Percentiles rank a stretch among this genome's conserved stretches.
Evolutionary conservation across 2,797 vertebrate genomes (phyloP).

Genomic region (Poeciliopsis turneri): DNA sequence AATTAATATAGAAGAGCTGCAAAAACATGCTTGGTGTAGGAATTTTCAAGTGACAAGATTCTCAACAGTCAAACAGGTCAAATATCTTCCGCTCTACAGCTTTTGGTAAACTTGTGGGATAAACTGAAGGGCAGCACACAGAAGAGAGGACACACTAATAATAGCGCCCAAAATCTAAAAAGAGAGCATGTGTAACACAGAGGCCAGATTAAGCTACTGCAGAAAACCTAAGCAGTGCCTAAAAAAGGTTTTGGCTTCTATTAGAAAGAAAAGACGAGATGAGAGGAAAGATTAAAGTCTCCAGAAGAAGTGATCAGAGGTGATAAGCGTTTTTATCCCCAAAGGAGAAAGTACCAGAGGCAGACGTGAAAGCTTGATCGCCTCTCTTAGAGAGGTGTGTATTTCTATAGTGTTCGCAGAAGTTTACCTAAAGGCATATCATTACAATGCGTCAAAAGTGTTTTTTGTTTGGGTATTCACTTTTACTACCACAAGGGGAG

Average conservation of each 20-base stretch:
- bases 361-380: neutral
- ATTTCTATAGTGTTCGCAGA: neutral
- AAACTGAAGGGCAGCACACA: neutral
- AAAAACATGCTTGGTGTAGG: neutral
- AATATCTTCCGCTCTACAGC: neutral
- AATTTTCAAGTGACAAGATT: slow-evolving; percentile 10
- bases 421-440: neutral
- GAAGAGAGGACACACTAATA: neutral
- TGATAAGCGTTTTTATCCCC: neutral
- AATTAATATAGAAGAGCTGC: neutral
- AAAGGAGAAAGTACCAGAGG: neutral
- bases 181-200: neutral
- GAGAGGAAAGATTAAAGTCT: too few relatives aligned
- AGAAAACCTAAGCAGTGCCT: neutral
- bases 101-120: neutral
- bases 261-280: neutral
- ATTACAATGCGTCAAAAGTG: neutral
- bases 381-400: neutral
- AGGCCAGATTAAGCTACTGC: neutral
- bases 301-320: neutral
- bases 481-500: neutral
- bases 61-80: neutral
- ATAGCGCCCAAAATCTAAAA: neutral
- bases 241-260: neutral
- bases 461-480: neutral